Conservation (phyloP, 2,888 invertebrate genomes). For the Ligdia adustata region DNA sequence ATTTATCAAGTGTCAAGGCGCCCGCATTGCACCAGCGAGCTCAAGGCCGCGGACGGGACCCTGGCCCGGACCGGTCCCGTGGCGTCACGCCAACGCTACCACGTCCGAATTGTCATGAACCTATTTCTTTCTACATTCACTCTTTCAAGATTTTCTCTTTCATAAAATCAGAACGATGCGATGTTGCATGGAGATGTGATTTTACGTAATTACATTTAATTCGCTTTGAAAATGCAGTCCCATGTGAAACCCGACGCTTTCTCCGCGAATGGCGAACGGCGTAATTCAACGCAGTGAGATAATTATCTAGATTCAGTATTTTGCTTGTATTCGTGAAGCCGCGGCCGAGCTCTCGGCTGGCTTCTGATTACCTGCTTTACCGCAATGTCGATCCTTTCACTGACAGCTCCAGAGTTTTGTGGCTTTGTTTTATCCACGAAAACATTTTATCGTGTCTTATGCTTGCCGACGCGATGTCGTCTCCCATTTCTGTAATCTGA, state of each 20-base stretch:
- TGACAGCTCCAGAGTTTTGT: conserved; percentile 12
- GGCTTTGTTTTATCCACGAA: conserved; percentile 6
- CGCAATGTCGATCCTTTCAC: conserved; percentile 17
- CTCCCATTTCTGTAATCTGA: conserved; percentile 19
- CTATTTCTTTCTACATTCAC: neutral
- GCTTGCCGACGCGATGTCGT: conserved; percentile 9
- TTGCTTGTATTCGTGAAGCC: too few species aligned
- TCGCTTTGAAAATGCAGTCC: conserved; percentile 20
- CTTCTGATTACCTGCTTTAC: conserved; percentile 6
- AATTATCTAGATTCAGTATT: conserved; percentile 10
- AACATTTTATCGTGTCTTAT: conserved; percentile 17
- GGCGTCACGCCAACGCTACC: conserved; percentile 46
- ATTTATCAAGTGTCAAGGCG: conserved; percentile 36
- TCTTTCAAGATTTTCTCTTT: conserved; percentile 8
- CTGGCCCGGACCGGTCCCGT: conserved; percentile 28
- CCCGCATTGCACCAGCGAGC: conserved; percentile 55
- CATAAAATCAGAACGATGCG: neutral
- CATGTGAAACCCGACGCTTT: conserved; percentile 23
- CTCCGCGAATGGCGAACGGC: conserved; percentile 11
- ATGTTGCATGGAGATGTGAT: neutral
- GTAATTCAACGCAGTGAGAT: conserved; percentile 13
- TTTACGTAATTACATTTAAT: conserved; percentile 10
- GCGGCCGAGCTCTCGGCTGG: conserved; percentile 4
- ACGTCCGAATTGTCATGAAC: conserved; percentile 17
- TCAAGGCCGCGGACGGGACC: conserved; percentile 42